Evolutionary conservation across 2,888 invertebrate genomes (phyloP), one percentile per base, ranked within the genome.

Genomic region (Drosophila neotestacea): DNA sequence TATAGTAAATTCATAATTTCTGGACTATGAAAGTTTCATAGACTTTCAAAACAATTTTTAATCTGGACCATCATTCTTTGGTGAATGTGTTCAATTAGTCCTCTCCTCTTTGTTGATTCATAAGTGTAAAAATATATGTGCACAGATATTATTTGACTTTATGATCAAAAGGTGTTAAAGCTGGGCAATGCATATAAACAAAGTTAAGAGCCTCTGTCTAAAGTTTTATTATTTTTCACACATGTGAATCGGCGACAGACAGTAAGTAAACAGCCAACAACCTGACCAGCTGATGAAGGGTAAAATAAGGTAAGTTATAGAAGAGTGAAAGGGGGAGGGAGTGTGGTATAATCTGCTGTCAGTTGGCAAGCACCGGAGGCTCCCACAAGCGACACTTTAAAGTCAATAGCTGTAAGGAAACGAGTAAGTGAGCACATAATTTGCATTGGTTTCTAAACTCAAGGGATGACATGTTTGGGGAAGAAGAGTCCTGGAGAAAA

Each of bases 351-450:
- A 77, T 77, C 78, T 64, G 46, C 56, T 58, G 67, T 42, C 62
- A 52, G 74, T 59, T 70, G 81, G 61, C 66, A 71, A 66, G 56
- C 67, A 75, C 61, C 77, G 51, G 28, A 52, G 61, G 48, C 62
- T 52, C 16, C 73, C 76, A 52, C 68, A 69, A 59, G 70, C 71
- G 50, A 74, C 88, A 88, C 83, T 88, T 83, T 74, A 77, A 70
- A 73, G 81, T 70, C 81, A 85, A 87, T 63, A 79, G 52, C 74
- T 61, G 65, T 52, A 62, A 64, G 70, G 73, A 59, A 65, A 65
- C 38, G 63, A 48, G 68, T 71, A 76, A 82, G 72, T 72, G 79
- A 70, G 75, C 65, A 70, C 50, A 59, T 70, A 51, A 77, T 86
- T 85, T 81, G 85, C 85, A 80, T 81, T 67, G 52, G 58, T 56